Evolutionary conservation across 2,888 invertebrate species (phyloP).

Genomic region (Eubasilissa splendida): DNA sequence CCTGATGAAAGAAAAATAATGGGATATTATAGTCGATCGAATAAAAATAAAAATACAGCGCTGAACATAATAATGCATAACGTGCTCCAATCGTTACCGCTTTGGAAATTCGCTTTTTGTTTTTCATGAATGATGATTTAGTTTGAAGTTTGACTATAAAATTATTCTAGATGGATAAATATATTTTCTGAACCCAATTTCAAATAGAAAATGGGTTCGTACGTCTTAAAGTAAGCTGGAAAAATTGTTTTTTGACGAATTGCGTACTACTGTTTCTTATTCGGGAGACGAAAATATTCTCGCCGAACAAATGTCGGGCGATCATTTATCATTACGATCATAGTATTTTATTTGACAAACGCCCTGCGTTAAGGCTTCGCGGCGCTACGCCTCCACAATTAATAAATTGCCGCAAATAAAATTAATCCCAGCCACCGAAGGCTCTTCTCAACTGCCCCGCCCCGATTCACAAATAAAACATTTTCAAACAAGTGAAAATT

Average conservation of each 20-base stretch:
- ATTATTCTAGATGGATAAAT: too few relatives aligned
- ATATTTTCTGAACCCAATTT: too few relatives aligned
- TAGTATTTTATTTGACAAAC: slow-evolving; percentile 45
- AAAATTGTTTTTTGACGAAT: slow-evolving; percentile 6
- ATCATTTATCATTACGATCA: slow-evolving; percentile 27
- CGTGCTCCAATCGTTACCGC: too few relatives aligned
- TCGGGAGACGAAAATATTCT: slow-evolving; percentile 1
- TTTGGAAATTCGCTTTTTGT: too few relatives aligned
- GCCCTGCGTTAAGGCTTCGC: slow-evolving; percentile 26
- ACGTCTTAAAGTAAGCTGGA: neutral
- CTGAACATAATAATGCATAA: too few relatives aligned
- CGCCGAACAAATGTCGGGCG: neutral
- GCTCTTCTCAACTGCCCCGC: slow-evolving; percentile 7
- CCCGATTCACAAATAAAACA: slow-evolving; percentile 40
- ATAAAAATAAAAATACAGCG: too few relatives aligned
- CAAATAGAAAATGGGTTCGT: too few relatives aligned
- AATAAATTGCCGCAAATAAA: slow-evolving; percentile 46
- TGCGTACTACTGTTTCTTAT: neutral
- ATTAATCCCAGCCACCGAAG: slow-evolving; percentile 39
- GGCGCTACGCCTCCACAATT: slow-evolving; percentile 41
- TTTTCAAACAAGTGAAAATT: slow-evolving; percentile 48
- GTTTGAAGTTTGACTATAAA: too few relatives aligned
- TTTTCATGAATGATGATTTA: too few relatives aligned
- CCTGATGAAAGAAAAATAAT: too few relatives aligned
- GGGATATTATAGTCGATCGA: too few relatives aligned